These are phyloP conservation scores for Diachasma alloeum DNA, from an alignment of 1,140 invertebrate species.

Conservation along the genomic window DNA sequence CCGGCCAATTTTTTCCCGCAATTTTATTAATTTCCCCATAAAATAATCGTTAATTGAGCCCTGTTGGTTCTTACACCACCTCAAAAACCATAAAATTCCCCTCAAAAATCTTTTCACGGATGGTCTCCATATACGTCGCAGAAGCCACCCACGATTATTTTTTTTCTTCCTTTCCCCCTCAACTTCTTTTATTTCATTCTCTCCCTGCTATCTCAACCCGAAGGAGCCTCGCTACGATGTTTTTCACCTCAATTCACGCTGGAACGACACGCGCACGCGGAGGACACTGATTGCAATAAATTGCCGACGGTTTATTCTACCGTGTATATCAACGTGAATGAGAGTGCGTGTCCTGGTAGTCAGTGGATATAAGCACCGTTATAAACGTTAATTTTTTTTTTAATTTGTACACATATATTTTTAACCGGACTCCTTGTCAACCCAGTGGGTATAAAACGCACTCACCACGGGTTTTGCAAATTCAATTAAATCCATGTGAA, in stretches of 20 bases:
- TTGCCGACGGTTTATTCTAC: constrained; percentile 36
- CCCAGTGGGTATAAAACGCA: background rate
- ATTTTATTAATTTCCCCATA: background rate
- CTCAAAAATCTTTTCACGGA: background rate
- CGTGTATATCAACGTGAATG: constrained; percentile 13
- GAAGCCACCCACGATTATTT: constrained; percentile 29
- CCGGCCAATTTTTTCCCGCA: background rate
- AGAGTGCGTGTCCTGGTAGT: constrained; percentile 16
- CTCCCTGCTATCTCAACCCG: background rate
- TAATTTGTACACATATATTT: background rate
- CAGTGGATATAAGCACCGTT: constrained; percentile 14
- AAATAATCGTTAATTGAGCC: background rate
- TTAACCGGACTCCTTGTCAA: background rate
- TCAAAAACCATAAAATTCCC: background rate
- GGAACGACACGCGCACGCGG: constrained; percentile 29
- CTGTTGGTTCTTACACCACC: background rate
- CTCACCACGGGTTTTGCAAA: background rate
- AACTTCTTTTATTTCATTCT: background rate
- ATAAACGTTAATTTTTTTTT: constrained; percentile 5
- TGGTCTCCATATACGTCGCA: constrained; percentile 13
- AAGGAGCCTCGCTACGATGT: background rate
- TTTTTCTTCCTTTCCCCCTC: background rate
- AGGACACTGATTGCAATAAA: constrained; percentile 52
- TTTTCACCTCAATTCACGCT: constrained; percentile 34
- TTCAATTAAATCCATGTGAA: constrained; percentile 30